Conservation (phyloP, 1,140 invertebrate species). For the Procambarus virginalis region DNA sequence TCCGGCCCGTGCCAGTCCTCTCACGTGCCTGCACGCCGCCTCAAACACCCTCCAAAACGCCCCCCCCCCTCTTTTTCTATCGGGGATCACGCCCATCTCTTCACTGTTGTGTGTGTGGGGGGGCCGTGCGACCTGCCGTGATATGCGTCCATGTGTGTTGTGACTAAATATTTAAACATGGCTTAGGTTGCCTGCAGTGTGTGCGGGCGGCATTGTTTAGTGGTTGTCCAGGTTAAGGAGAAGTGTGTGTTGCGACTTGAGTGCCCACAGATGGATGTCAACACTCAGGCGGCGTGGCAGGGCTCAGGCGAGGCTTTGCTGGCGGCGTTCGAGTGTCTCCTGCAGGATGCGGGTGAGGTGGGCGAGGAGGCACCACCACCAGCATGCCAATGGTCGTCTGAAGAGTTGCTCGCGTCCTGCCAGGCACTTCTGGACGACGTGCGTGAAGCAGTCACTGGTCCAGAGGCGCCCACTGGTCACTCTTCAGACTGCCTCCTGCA, state of each 20-base stretch:
- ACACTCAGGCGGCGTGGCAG: not conserved
- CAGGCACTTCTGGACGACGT: slow-evolving; percentile 34
- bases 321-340: slow-evolving; percentile 25
- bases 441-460: not conserved
- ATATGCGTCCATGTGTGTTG: not conserved
- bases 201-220: not conserved
- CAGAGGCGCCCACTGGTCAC: no score
- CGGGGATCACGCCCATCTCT: not conserved
- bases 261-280: not conserved
- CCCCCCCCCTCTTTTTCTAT: not conserved
- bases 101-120: not conserved
- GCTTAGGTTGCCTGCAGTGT: no score
- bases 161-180: not conserved
- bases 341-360: not conserved
- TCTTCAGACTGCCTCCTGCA: no score
- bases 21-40: not conserved
- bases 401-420: slow-evolving; percentile 44
- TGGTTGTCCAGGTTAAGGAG: not conserved
- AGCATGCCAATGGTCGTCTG: slow-evolving; percentile 33
- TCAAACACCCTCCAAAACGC: not conserved
- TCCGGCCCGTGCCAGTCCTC: not conserved
- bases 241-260: not conserved
- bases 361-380: not conserved
- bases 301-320: slow-evolving; percentile 28
- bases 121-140: not conserved